A percentile compares a stretch with the other conserved stretches of the same genome.
phyloP scores from a whole-genome alignment of 2,797 vertebrate genomes.

The Alauda arvensis region DNA sequence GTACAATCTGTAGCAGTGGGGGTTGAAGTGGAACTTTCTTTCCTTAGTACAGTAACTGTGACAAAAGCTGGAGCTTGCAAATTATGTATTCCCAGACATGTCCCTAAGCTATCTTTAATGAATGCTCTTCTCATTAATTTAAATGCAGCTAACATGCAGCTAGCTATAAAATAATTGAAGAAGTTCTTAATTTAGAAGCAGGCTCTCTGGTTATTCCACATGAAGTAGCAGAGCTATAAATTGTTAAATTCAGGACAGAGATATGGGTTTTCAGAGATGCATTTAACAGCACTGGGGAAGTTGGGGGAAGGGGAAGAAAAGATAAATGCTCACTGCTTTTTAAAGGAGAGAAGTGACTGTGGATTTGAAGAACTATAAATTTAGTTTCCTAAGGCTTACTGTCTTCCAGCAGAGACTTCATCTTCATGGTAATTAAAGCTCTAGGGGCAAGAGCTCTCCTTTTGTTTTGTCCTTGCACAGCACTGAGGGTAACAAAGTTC shows the following conservation, averaged over 20 bases:
- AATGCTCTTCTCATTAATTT: conserved; percentile 4
- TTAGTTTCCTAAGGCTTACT: neutral
- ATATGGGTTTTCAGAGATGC: neutral
- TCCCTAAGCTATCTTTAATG: neutral
- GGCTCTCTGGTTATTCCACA: neutral
- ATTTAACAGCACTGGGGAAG: neutral
- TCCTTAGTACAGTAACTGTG: neutral
- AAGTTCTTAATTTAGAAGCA: conserved; percentile 18
- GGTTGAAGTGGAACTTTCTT: neutral
- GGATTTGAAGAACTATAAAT: neutral
- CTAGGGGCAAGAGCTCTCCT: neutral
- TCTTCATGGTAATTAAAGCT: neutral
- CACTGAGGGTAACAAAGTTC: neutral
- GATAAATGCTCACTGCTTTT: neutral
- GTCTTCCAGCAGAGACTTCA: neutral
- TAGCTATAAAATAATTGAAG: neutral
- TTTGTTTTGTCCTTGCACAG: neutral
- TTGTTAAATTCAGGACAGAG: neutral
- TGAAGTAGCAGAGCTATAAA: neutral
- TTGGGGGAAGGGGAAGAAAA: neutral
- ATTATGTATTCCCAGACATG: neutral
- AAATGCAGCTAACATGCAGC: neutral
- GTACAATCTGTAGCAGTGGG: neutral
- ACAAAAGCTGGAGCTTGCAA: neutral
- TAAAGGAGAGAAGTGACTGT: neutral